Evolutionary conservation across 1,140 invertebrate genomes (phyloP).

Genomic region (Ptiloglossa arizonensis): DNA sequence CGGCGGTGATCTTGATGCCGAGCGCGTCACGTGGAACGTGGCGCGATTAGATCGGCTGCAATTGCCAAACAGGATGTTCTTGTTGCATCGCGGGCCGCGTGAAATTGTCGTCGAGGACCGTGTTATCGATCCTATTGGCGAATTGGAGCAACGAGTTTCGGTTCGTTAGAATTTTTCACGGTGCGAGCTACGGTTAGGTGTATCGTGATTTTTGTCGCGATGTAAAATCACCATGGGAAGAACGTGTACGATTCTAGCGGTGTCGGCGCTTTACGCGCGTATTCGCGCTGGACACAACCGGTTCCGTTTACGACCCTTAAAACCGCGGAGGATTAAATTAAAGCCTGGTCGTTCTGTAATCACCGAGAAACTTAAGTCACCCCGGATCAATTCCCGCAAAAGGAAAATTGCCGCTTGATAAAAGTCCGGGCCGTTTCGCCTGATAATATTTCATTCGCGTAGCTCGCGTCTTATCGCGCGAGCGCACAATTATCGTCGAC

Average conservation of each 20-base stretch:
- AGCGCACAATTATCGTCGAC: conserved; percentile 30
- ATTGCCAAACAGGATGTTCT: conserved; percentile 75
- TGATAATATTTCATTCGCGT: conserved; percentile 42
- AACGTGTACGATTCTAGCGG: background rate
- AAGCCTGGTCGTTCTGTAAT: conserved; percentile 56
- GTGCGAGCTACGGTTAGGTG: background rate
- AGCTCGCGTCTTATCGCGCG: conserved; percentile 37
- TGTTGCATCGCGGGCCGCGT: conserved; percentile 72
- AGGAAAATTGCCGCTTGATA: background rate
- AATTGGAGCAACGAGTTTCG: background rate
- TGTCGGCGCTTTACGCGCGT: background rate
- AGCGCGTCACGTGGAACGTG: conserved; percentile 23
- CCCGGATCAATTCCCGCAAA: conserved; percentile 27
- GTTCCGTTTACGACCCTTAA: conserved; percentile 61
- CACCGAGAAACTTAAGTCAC: conserved; percentile 48
- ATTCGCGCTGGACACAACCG: conserved; percentile 53
- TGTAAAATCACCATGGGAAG: background rate
- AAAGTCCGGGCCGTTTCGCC: background rate
- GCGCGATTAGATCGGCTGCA: conserved; percentile 66
- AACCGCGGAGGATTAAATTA: conserved; percentile 62
- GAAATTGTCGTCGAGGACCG: conserved; percentile 68
- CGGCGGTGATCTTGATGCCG: conserved; percentile 8
- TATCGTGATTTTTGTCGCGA: background rate
- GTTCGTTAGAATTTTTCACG: background rate
- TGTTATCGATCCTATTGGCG: background rate